A percentile compares a stretch with the other conserved stretches of the same genome.
Conservation (phyloP, 2,113 vertebrate genomes). For the Barnardius zonarius region DNA sequence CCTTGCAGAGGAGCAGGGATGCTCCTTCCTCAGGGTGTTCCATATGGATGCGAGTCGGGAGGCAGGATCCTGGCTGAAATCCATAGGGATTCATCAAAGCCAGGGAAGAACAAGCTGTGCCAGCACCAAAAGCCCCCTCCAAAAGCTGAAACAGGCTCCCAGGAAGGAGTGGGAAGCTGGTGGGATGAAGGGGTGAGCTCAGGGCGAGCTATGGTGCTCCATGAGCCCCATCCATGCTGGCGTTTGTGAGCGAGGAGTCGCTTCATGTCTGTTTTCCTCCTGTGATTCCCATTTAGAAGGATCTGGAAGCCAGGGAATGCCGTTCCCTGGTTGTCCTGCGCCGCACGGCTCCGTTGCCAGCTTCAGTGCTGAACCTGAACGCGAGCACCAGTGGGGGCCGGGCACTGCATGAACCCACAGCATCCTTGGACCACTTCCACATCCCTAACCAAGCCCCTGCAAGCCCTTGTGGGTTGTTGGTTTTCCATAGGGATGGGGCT, state of each 20-base stretch:
- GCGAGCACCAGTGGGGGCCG: neutral
- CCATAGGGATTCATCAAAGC: neutral
- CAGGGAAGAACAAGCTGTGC: neutral
- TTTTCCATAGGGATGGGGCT: neutral
- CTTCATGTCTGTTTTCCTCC: neutral
- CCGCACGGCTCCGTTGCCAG: neutral
- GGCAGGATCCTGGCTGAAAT: neutral
- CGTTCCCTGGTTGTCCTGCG: neutral
- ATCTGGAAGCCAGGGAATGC: neutral
- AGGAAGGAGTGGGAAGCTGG: neutral
- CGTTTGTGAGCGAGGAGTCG: neutral
- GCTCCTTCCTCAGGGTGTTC: neutral
- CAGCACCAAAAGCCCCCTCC: neutral
- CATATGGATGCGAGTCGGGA: neutral
- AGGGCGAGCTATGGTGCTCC: neutral
- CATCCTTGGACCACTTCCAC: neutral
- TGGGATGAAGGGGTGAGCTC: neutral
- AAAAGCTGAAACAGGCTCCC: neutral
- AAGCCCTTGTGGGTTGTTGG: neutral
- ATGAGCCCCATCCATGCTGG: neutral
- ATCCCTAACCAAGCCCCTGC: neutral
- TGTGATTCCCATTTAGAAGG: neutral
- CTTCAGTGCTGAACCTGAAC: neutral
- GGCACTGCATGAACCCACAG: neutral
- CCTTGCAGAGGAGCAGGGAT: neutral